Evolutionary conservation across 2,797 vertebrate genomes (phyloP).

Genomic region (Microtus californicus): DNA sequence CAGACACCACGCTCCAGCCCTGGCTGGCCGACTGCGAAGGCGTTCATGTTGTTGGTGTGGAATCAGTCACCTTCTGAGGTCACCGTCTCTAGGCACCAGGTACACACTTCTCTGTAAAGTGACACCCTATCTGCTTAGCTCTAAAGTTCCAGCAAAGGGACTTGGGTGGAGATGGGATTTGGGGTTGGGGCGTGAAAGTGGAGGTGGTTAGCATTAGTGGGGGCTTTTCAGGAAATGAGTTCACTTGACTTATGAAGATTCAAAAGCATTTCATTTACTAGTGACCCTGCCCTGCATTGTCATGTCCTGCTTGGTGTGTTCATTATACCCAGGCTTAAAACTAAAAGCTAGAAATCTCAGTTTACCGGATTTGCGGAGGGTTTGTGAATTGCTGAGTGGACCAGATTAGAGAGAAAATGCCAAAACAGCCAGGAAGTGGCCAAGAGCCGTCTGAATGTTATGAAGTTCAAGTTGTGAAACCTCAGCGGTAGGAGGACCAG

Average conservation of each 20-base stretch:
- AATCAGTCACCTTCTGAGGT: constrained; percentile 31
- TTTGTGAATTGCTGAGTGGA: constrained; percentile 6
- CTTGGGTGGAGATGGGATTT: neutral
- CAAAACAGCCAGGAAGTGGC: neutral
- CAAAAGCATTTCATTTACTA: constrained; percentile 17
- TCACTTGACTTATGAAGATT: neutral
- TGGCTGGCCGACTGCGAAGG: neutral
- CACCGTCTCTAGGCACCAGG: constrained; percentile 32
- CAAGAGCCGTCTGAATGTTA: neutral
- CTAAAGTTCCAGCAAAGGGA: neutral
- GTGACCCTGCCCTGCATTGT: neutral
- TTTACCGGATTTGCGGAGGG: constrained; percentile 36
- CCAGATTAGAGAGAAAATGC: neutral
- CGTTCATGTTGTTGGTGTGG: neutral
- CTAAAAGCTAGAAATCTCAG: neutral
- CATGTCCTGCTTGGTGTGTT: neutral
- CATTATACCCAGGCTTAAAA: neutral
- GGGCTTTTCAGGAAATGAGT: neutral
- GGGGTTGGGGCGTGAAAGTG: neutral
- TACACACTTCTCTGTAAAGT: constrained; percentile 46
- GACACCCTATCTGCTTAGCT: constrained; percentile 20
- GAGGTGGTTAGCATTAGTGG: neutral
- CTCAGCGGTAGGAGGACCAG: neutral
- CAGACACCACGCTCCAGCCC: neutral
- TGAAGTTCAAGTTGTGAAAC: constrained; percentile 18